Percentiles rank a stretch among this genome's conserved stretches.
phyloP scores from a whole-genome alignment of 2,113 vertebrate species.

The Archilochus colubris region DNA sequence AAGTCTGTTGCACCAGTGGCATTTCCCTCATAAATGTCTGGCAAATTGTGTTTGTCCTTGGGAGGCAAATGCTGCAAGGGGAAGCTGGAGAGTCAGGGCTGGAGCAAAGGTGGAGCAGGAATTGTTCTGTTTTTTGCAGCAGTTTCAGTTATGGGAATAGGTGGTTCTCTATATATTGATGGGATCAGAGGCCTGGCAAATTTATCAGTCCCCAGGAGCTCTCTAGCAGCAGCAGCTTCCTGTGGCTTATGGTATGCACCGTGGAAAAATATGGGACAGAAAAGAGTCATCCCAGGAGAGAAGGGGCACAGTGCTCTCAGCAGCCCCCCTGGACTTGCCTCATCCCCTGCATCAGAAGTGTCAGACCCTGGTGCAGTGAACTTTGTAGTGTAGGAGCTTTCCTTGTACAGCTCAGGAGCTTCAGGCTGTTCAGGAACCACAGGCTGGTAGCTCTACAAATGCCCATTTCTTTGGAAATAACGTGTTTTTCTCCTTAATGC shows the following conservation, averaged over 20 bases:
- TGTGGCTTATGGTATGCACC: not conserved
- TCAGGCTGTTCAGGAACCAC: not conserved
- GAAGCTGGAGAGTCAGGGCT: not conserved
- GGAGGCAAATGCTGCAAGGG: not conserved
- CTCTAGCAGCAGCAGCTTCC: not conserved
- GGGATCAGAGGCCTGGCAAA: not conserved
- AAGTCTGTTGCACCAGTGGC: not conserved
- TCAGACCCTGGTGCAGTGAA: not conserved
- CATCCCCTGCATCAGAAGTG: accelerated
- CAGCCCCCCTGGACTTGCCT: not conserved
- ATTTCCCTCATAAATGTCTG: not conserved
- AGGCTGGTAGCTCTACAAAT: not conserved
- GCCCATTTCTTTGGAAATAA: not conserved
- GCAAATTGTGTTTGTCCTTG: not conserved
- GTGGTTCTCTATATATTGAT: not conserved
- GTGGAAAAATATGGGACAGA: not conserved
- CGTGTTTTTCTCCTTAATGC: not conserved
- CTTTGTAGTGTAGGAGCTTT: not conserved
- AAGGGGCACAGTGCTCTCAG: not conserved
- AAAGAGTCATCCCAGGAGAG: not conserved
- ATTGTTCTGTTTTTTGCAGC: not conserved
- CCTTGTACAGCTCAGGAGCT: not conserved
- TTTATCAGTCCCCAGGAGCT: not conserved
- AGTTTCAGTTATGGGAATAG: not conserved
- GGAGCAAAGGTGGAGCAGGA: not conserved